Percentiles rank a stretch among this genome's conserved stretches.
These are phyloP conservation scores for Chalcis sispes DNA, from an alignment of 2,888 invertebrate genomes.

Conservation along the genomic window DNA sequence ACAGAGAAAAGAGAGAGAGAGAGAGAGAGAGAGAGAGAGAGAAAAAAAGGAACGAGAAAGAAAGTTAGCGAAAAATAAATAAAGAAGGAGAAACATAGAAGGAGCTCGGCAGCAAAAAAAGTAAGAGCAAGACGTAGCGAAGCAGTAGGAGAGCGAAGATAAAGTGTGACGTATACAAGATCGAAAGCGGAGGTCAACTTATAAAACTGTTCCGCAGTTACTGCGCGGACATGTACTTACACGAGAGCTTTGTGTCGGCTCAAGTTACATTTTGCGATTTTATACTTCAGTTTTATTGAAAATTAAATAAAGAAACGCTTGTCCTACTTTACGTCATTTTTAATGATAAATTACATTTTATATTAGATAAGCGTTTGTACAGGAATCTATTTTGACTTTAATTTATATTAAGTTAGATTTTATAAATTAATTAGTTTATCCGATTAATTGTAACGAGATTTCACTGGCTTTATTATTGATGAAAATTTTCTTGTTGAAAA, in stretches of 20 bases:
- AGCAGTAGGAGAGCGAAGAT: slow-evolving; percentile 24
- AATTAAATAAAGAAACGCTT: slow-evolving; percentile 21
- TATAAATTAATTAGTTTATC: neutral
- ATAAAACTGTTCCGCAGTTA: slow-evolving; percentile 49
- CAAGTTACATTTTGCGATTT: slow-evolving; percentile 30
- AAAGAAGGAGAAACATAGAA: neutral
- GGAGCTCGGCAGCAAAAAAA: neutral
- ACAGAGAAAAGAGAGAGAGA: slow-evolving; percentile 17
- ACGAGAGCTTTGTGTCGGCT: slow-evolving; percentile 25
- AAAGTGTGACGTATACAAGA: slow-evolving; percentile 50
- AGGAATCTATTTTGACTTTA: neutral
- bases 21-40: slow-evolving; percentile 1
- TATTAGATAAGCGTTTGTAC: neutral
- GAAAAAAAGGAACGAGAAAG: slow-evolving; percentile 1
- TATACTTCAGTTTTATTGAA: slow-evolving; percentile 29
- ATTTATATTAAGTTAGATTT: no score
- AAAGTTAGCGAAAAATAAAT: slow-evolving; percentile 7
- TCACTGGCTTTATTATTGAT: no score
- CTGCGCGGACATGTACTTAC: slow-evolving; percentile 19
- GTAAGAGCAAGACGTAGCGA: slow-evolving; percentile 21
- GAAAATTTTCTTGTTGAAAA: no score
- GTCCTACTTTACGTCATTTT: neutral
- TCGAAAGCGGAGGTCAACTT: slow-evolving; percentile 48
- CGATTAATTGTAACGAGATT: neutral
- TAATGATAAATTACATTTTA: neutral